These are phyloP conservation scores for Pterostichus niger DNA, from an alignment of 2,888 invertebrate genomes.

Conservation along the genomic window DNA sequence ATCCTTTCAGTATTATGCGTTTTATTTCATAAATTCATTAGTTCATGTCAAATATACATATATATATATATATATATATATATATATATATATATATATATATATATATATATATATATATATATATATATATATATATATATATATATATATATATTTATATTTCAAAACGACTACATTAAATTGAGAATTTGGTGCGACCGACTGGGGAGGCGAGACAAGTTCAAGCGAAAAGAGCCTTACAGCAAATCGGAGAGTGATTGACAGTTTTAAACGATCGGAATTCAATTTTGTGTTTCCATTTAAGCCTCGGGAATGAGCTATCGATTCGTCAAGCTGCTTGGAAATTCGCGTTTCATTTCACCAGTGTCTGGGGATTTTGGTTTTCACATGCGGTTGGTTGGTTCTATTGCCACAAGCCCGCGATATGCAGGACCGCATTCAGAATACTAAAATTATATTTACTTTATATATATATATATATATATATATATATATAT, in stretches of 20 bases:
- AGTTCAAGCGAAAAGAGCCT: constrained; percentile 19
- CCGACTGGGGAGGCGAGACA: not conserved
- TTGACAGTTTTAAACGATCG: constrained; percentile 64
- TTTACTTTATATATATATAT: not conserved
- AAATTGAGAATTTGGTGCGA: not conserved
- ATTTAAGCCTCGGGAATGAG: constrained; percentile 64
- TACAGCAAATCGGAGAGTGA: constrained; percentile 38
- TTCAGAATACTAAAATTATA: not conserved
- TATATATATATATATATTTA: not conserved
- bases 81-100: no score
- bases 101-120: no score
- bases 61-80: no score
- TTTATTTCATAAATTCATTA: no score
- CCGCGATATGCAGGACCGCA: constrained; percentile 1
- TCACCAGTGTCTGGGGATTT: constrained; percentile 55
- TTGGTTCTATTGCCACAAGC: constrained; percentile 7
- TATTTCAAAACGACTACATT: constrained; percentile 1
- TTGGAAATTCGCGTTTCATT: constrained; percentile 46
- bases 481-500: no score
- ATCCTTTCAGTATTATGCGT: no score
- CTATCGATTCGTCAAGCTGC: constrained; percentile 58
- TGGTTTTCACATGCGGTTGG: constrained; percentile 50
- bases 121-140: not conserved
- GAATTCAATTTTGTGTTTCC: constrained; percentile 66
- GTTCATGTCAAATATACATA: no score